Evolutionary conservation across 2,888 invertebrate genomes (phyloP).

Genomic region (Timema cristinae): DNA sequence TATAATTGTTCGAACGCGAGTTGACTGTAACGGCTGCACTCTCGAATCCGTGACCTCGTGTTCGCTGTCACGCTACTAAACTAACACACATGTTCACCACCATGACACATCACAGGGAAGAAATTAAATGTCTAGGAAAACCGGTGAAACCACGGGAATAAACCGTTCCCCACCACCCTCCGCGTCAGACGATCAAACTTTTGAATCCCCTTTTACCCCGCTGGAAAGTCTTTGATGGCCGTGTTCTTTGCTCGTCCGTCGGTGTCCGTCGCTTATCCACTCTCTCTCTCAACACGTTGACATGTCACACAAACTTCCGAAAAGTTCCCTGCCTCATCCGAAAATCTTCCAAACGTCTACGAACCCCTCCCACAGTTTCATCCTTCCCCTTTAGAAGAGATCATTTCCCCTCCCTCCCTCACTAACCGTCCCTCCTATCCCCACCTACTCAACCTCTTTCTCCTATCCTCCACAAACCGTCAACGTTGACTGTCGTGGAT

Average conservation of each 20-base stretch:
- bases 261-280: background rate
- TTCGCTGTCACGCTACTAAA: no score
- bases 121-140: no score
- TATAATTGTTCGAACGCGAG: no score
- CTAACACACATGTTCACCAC: no score
- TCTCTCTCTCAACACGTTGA: background rate
- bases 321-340: slow-evolving; percentile 8
- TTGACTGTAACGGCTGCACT: no score
- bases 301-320: slow-evolving; percentile 1
- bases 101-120: no score
- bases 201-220: no score
- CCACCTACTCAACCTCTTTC: background rate
- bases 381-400: background rate
- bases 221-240: background rate
- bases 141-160: no score
- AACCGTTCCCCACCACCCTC: no score
- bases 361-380: background rate
- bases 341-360: background rate
- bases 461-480: background rate
- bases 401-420: slow-evolving; percentile 14
- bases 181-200: no score
- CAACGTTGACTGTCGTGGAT: slow-evolving; percentile 5
- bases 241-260: background rate
- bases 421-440: background rate
- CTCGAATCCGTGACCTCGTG: no score